Conservation (phyloP, 2,888 invertebrate species). For the Altica lythri region DNA sequence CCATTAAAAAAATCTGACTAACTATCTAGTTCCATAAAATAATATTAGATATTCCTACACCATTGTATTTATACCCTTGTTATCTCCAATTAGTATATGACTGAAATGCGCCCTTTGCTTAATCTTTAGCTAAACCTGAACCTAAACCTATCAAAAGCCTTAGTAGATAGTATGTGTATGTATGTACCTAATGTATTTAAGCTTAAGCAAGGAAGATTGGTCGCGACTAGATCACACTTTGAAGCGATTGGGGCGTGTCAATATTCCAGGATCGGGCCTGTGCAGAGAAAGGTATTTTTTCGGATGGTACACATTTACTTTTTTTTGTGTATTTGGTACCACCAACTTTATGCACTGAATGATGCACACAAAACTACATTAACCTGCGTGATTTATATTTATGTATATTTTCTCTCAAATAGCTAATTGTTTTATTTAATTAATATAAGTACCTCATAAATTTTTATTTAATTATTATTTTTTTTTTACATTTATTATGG, state of each 20-base stretch:
- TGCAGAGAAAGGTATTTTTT: slow-evolving; percentile 62
- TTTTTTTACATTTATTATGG: neutral
- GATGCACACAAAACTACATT: slow-evolving; percentile 50
- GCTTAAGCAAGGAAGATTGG: slow-evolving; percentile 57
- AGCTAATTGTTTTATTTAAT: slow-evolving; percentile 7
- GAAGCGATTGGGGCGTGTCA: slow-evolving; percentile 55
- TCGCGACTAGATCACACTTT: slow-evolving; percentile 56
- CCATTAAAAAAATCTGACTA: no score
- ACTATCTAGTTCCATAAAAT: no score
- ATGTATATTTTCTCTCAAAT: slow-evolving; percentile 12
- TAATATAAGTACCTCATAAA: slow-evolving; percentile 3
- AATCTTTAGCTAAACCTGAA: slow-evolving; percentile 8
- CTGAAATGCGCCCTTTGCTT: slow-evolving; percentile 19
- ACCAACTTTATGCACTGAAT: slow-evolving; percentile 52
- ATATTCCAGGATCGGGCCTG: slow-evolving; percentile 58
- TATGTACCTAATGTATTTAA: slow-evolving; percentile 51
- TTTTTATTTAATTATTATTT: neutral
- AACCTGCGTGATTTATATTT: slow-evolving; percentile 36
- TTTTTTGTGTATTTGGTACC: slow-evolving; percentile 37
- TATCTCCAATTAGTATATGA: no score
- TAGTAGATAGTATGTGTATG: slow-evolving; percentile 49
- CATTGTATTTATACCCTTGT: no score
- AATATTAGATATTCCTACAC: no score
- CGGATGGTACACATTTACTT: slow-evolving; percentile 42
- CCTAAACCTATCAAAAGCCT: slow-evolving; percentile 12